A percentile compares a stretch with the other conserved stretches of the same genome.
These are phyloP conservation scores for Cheilosia vernalis DNA, from an alignment of 2,888 invertebrate species.

Conservation along the genomic window DNA sequence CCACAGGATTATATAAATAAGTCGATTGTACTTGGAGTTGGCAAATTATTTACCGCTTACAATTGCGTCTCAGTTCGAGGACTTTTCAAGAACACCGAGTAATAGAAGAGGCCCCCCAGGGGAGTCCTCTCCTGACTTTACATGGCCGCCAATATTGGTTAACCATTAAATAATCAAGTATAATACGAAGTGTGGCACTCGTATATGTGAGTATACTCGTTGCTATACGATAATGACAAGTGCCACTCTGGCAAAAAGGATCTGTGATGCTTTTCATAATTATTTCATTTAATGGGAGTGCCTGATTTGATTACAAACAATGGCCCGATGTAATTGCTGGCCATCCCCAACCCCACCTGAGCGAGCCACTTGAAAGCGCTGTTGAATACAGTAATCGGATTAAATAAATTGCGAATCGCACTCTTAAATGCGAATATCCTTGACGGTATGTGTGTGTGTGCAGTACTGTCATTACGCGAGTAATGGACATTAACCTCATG, in stretches of 20 bases:
- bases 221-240: slow-evolving; percentile 61
- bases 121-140: slow-evolving; percentile 25
- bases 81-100: slow-evolving; percentile 38
- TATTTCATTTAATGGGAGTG: slow-evolving; percentile 66
- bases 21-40: slow-evolving; percentile 45
- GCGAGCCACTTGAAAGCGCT: slow-evolving; percentile 61
- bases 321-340: slow-evolving; percentile 57
- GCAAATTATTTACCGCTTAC: slow-evolving; percentile 38
- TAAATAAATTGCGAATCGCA: slow-evolving; percentile 73
- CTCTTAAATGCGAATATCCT: slow-evolving; percentile 68
- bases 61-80: slow-evolving; percentile 12
- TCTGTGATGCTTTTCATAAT: slow-evolving; percentile 56
- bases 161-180: slow-evolving; percentile 60
- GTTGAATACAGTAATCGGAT: slow-evolving; percentile 74
- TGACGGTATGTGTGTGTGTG: not conserved
- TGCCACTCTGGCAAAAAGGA: slow-evolving; percentile 44
- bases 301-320: slow-evolving; percentile 73
- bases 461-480: slow-evolving; percentile 60
- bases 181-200: not conserved
- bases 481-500: slow-evolving; percentile 71
- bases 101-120: slow-evolving; percentile 29
- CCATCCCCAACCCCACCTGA: slow-evolving; percentile 35
- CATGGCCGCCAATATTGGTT: slow-evolving; percentile 47
- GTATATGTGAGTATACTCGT: not conserved
- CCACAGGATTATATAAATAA: slow-evolving; percentile 44